Conservation (phyloP, 2,888 invertebrate species). For the Allygus modestus region DNA sequence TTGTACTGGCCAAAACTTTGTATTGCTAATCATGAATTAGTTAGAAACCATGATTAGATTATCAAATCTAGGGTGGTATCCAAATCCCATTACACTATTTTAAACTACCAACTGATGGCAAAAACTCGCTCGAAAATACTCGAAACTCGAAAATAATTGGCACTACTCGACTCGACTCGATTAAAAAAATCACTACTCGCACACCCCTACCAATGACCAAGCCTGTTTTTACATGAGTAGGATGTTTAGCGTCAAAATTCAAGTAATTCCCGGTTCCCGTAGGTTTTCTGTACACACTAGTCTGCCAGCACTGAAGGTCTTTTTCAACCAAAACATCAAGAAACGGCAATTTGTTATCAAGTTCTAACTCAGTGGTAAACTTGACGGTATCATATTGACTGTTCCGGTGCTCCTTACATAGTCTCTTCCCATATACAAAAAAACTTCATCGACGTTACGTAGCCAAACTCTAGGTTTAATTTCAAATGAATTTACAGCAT, state of each 20-base stretch:
- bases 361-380: neutral
- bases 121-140: too few relatives aligned
- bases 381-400: neutral
- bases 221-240: neutral
- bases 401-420: neutral
- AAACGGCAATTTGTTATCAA: neutral
- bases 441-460: neutral
- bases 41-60: too few relatives aligned
- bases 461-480: neutral
- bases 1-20: too few relatives aligned
- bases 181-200: too few relatives aligned
- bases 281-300: neutral
- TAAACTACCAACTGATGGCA: too few relatives aligned
- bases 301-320: neutral
- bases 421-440: neutral
- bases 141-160: too few relatives aligned
- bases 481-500: neutral
- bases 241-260: neutral
- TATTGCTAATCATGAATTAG: too few relatives aligned
- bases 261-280: neutral
- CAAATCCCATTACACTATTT: too few relatives aligned
- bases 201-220: neutral
- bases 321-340: neutral
- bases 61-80: too few relatives aligned
- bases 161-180: too few relatives aligned